Conservation (phyloP, 2,797 vertebrate species). For the Podarcis siculus region DNA sequence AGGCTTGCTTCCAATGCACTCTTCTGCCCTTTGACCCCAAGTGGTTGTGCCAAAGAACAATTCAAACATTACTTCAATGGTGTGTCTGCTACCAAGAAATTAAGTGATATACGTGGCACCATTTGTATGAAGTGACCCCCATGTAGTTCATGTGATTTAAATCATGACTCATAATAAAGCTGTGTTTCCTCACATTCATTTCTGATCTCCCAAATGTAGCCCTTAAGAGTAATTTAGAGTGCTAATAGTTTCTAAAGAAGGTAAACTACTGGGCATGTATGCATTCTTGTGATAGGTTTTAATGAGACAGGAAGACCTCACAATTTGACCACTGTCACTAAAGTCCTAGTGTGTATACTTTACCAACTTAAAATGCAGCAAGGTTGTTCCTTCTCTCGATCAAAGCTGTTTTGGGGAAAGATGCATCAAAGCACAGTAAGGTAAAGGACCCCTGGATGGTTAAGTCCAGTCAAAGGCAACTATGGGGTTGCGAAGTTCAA, state of each 20-base stretch:
- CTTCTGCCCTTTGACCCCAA: background rate
- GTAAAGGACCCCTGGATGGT: too few species aligned
- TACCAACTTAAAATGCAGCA: too few species aligned
- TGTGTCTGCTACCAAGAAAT: background rate
- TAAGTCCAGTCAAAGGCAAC: too few species aligned
- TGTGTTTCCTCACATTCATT: conserved; percentile 8
- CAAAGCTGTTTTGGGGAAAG: too few species aligned
- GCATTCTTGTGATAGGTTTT: background rate
- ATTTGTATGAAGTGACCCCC: background rate
- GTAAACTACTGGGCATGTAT: rapidly evolving
- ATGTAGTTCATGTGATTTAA: background rate
- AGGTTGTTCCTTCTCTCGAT: too few species aligned
- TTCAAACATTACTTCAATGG: background rate
- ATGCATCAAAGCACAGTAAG: too few species aligned
- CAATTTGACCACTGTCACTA: background rate
- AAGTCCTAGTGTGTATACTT: background rate
- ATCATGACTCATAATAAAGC: background rate
- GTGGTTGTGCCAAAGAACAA: background rate
- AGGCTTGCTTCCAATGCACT: background rate
- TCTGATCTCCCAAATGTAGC: background rate
- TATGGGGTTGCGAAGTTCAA: too few species aligned
- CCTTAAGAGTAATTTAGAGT: background rate
- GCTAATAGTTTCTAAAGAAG: background rate
- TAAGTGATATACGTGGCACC: conserved; percentile 1
- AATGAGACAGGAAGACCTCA: background rate